Evolutionary conservation across 2,888 invertebrate species (phyloP).

Genomic region (Orthonychiurus folsomi): DNA sequence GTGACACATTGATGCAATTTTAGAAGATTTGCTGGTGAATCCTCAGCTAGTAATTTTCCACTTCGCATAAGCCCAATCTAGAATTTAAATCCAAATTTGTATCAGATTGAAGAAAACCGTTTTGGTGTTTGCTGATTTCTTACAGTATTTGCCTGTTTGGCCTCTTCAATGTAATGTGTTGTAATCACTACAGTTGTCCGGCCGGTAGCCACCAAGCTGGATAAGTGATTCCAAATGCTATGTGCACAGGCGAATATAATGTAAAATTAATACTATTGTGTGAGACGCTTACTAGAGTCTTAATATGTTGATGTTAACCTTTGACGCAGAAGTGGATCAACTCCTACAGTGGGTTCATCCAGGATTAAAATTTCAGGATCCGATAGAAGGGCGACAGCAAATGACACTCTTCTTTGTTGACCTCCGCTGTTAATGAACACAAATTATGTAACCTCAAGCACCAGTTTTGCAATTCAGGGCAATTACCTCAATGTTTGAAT

Average conservation of each 20-base stretch:
- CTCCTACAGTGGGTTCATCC: constrained; percentile 88
- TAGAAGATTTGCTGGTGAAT: constrained; percentile 68
- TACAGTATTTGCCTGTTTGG: constrained; percentile 79
- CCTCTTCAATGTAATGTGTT: constrained; percentile 93
- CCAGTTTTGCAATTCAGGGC: neutral
- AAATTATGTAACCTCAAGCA: neutral
- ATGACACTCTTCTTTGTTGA: constrained; percentile 81
- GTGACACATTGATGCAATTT: constrained; percentile 73
- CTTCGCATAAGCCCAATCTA: constrained; percentile 92
- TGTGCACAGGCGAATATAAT: no score
- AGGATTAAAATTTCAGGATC: constrained; percentile 83
- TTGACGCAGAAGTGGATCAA: constrained; percentile 78
- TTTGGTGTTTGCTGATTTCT: constrained; percentile 37
- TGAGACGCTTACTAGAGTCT: neutral
- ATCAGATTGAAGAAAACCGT: neutral
- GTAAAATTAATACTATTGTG: constrained; percentile 20
- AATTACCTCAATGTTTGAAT: constrained; percentile 64
- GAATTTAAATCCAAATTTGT: neutral
- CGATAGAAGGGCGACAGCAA: constrained; percentile 84
- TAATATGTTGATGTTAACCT: constrained; percentile 50
- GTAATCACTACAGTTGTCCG: constrained; percentile 91
- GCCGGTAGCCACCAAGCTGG: constrained; percentile 77
- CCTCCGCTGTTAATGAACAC: constrained; percentile 59
- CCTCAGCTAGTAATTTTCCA: constrained; percentile 81
- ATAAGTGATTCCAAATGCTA: constrained; percentile 92